Evolutionary conservation across 2,888 invertebrate genomes (phyloP).

Genomic region (Stenodema calcarata): DNA sequence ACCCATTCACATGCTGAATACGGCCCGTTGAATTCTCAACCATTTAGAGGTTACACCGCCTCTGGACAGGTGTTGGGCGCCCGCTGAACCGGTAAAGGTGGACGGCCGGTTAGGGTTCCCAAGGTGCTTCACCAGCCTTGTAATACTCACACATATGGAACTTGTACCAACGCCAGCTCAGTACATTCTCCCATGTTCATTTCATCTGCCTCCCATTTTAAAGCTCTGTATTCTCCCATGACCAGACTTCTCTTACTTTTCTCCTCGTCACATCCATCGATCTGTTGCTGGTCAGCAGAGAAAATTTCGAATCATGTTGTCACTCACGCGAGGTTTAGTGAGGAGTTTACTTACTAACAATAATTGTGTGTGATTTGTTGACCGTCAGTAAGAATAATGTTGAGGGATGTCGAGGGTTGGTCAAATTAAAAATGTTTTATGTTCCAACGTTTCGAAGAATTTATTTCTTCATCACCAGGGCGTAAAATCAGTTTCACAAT

Average conservation of each 20-base stretch:
- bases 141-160: constrained; percentile 8
- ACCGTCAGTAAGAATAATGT: too few species aligned
- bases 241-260: background rate
- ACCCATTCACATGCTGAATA: constrained; percentile 25
- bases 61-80: background rate
- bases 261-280: background rate
- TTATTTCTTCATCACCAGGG: too few species aligned
- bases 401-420: too few species aligned
- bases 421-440: too few species aligned
- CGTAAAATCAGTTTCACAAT: too few species aligned
- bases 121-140: constrained; percentile 13
- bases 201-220: background rate
- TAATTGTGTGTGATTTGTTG: too few species aligned
- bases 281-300: background rate
- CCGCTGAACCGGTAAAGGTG: background rate
- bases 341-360: too few species aligned
- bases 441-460: too few species aligned
- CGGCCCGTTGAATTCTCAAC: background rate
- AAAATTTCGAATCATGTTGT: too few species aligned
- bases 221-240: background rate
- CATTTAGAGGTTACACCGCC: constrained; percentile 20
- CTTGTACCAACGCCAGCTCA: background rate
- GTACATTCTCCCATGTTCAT: background rate
- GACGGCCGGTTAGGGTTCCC: background rate
- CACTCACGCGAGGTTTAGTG: too few species aligned